Evolutionary conservation across 2,113 vertebrate species (phyloP), one percentile per base, ranked within the genome.

Genomic region (Blennius ocellaris): DNA sequence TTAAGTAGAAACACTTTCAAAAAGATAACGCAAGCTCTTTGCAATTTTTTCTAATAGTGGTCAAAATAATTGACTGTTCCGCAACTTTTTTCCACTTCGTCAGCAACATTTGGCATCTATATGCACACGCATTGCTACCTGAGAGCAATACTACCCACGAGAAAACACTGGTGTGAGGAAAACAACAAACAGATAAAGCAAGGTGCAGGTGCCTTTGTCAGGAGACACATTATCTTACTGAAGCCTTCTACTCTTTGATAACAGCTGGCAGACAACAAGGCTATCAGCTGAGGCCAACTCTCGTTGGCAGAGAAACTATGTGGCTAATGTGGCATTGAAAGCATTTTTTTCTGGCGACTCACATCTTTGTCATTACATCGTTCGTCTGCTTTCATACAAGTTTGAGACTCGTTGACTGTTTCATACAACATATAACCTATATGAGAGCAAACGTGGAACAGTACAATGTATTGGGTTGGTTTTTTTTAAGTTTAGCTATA

Each of bases 151-250:
- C 51, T 17, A 63, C 69, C 69, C 56, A 41, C 1, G 62, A 58
- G 54, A 67, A 53, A 59, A 65, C 57, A 30, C 36, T 10, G 36
- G 8, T 15, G 45, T 12, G 38, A 40, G 47, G 50, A 77, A 77
- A 77, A 61, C 69, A 71, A 77, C 61, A 58, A 77, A 69, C 69
- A 60, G 56, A 69, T 80, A 59, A 9, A 16, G 79, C 62, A 59
- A 55, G 52, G 58, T 50, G 73, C 8, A 48, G 73, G 76, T 11
- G 54, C 6, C 62, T 68, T 71, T 44, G 47, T 36, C 6, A 17
- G 52, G 55, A 48, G 76, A 77, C 64, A 70, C 54, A 10, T 52
- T 50, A 73, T 81, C 43, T 78, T 88, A 90, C 82, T 77, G 81
- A 90, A 90, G 43, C 45, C 57, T 58, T 79, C 38, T 6, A 44